Evolutionary conservation across 2,113 vertebrate species (phyloP), one percentile per base, ranked within the genome.

Genomic region (Takifugu flavidus): DNA sequence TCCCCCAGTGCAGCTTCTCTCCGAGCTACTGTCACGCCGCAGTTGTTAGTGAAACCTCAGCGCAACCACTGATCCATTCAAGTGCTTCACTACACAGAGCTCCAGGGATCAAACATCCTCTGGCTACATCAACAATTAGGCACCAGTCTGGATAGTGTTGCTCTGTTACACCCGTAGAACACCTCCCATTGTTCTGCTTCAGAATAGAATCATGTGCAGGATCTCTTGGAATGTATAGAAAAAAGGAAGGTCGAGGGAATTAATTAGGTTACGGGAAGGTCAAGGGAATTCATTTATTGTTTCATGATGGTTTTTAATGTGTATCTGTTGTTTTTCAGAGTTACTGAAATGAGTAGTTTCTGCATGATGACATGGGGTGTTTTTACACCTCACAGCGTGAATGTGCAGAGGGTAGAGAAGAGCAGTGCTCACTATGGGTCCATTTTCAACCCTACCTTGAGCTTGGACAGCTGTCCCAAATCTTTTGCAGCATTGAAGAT

Each of bases 401-500:
- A 20, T 20, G 20, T 20, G 20, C 20, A 20, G 20, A 20, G 57
- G 6, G 11, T 0, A 44, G 51, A 44, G 42, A 54, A 49, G 47
- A 63, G 20, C 5, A 56, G 42, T 42, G 31, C 25, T 15, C 1
- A 10, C 3, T 10, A 29, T 6, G 13, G 25, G 11, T 39, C 49
- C 3, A 56, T 61, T 6, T 4, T 7, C 34, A 57, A 47, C 65
- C 57, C 88, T 94, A 98, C 96, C 96, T 99, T 99, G 74, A 99
- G 91, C 90, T 97, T 99, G 72, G 97, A 95, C 77, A 99, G 86
- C 45, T 99, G 97, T 81, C 97, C 95, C 67, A 99, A 89, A 81
- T 99, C 95, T 90, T 98, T 98, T 82, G 95, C 96, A 75, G 97
- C 94, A 39, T 91, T 98, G 87, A 99, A 98, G 80, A 99, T 97